A percentile compares a stretch with the other conserved stretches of the same genome.
phyloP scores from a whole-genome alignment of 2,113 vertebrate species.

The Nycticryphes semicollaris region DNA sequence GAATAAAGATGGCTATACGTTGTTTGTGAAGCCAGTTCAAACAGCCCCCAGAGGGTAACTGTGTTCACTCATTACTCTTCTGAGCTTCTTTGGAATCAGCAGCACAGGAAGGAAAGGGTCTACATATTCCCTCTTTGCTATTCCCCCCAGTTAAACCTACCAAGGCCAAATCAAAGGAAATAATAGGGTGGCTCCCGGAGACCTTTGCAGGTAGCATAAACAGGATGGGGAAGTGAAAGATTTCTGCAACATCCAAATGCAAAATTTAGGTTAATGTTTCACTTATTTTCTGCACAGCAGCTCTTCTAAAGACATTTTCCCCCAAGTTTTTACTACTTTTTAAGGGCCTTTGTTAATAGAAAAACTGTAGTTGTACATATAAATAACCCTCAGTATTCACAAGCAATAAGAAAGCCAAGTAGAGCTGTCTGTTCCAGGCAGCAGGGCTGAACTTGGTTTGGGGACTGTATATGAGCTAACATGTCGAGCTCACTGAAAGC shows the following conservation, averaged over 20 bases:
- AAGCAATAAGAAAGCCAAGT: constrained; percentile 80
- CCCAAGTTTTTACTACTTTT: constrained; percentile 56
- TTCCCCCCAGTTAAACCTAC: background rate
- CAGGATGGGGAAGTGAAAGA: background rate
- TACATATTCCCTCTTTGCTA: background rate
- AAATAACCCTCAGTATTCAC: constrained; percentile 79
- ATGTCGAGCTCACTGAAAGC: constrained; percentile 64
- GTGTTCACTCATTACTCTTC: background rate
- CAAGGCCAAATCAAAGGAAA: background rate
- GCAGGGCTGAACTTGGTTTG: constrained; percentile 68
- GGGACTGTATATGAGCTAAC: constrained; percentile 68
- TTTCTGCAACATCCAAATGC: constrained; percentile 44
- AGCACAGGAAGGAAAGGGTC: background rate
- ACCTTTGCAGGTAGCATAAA: background rate
- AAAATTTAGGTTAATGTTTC: constrained; percentile 47
- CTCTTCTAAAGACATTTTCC: constrained; percentile 37
- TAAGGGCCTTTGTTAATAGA: constrained; percentile 72
- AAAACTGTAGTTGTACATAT: constrained; percentile 71
- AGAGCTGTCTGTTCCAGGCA: constrained; percentile 55
- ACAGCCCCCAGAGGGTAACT: background rate
- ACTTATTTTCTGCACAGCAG: constrained; percentile 32
- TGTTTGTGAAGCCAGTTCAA: background rate
- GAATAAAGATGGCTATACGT: background rate
- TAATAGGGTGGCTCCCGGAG: background rate
- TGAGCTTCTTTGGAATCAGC: background rate